phyloP scores from a whole-genome alignment of 2,113 vertebrate genomes.

The Limnothrissa miodon region DNA sequence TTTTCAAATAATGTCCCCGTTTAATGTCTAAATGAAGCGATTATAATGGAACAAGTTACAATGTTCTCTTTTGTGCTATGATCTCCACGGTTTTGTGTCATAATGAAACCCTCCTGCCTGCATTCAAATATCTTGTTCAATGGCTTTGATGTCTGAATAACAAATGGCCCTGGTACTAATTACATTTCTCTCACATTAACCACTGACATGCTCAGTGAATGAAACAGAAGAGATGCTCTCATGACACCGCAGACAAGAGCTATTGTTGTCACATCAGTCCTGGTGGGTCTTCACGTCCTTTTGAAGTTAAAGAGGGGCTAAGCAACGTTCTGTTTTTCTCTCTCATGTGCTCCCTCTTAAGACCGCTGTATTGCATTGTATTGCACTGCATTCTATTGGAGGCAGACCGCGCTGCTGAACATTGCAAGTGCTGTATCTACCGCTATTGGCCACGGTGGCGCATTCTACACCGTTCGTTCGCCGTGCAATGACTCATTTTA shows the following conservation, averaged over 20 bases:
- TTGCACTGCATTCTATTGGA: too few species aligned
- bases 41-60: background rate
- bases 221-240: background rate
- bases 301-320: too few species aligned
- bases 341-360: too few species aligned
- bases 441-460: too few species aligned
- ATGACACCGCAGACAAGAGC: background rate
- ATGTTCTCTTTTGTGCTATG: slow-evolving; percentile 11
- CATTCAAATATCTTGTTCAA: slow-evolving; percentile 14
- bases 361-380: too few species aligned
- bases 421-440: too few species aligned
- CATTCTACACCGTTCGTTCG: too few species aligned
- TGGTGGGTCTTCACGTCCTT: background rate
- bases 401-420: too few species aligned
- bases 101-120: slow-evolving; percentile 5
- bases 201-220: slow-evolving; percentile 15
- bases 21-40: slow-evolving; percentile 9
- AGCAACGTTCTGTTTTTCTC: too few species aligned
- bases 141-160: slow-evolving; percentile 1
- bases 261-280: background rate
- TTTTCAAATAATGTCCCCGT: background rate
- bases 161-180: background rate
- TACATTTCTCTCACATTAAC: slow-evolving; percentile 10
- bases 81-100: background rate
- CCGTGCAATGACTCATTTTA: too few species aligned